These are phyloP conservation scores for Sarcophaga variegata DNA, from an alignment of 2,888 invertebrate species.

Conservation along the genomic window DNA sequence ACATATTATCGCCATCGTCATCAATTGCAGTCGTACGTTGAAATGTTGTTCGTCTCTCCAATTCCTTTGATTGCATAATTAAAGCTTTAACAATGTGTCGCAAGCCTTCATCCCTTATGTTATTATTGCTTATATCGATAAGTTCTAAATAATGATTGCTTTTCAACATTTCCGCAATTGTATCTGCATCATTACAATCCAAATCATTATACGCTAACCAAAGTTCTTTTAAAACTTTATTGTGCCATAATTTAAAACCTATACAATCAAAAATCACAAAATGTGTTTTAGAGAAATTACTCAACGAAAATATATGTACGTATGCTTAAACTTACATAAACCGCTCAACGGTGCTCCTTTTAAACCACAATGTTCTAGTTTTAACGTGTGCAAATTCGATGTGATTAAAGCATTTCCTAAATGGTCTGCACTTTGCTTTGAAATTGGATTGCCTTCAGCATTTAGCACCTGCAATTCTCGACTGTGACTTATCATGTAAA, in stretches of 20 bases:
- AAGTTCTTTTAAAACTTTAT: slow-evolving; percentile 89
- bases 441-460: slow-evolving; percentile 80
- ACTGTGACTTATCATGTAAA: slow-evolving; percentile 81
- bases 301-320: no score
- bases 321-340: slow-evolving; percentile 84
- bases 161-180: slow-evolving; percentile 88
- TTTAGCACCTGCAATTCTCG: slow-evolving; percentile 79
- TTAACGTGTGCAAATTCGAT: slow-evolving; percentile 88
- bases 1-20: slow-evolving; percentile 74
- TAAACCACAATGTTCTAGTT: slow-evolving; percentile 89
- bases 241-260: slow-evolving; percentile 91
- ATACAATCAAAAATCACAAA: slow-evolving; percentile 71
- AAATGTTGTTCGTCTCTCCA: slow-evolving; percentile 76
- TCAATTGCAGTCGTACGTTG: slow-evolving; percentile 77
- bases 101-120: slow-evolving; percentile 85
- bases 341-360: slow-evolving; percentile 89
- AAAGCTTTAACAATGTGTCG: slow-evolving; percentile 89
- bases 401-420: slow-evolving; percentile 88
- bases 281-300: no score
- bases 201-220: slow-evolving; percentile 92
- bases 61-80: slow-evolving; percentile 84
- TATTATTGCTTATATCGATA: slow-evolving; percentile 90
- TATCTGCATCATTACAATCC: slow-evolving; percentile 88
- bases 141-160: slow-evolving; percentile 89
- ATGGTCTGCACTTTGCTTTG: slow-evolving; percentile 84